Conservation (phyloP, 92 coral and sea anemone genomes). For the Nematostella vectensis region DNA sequence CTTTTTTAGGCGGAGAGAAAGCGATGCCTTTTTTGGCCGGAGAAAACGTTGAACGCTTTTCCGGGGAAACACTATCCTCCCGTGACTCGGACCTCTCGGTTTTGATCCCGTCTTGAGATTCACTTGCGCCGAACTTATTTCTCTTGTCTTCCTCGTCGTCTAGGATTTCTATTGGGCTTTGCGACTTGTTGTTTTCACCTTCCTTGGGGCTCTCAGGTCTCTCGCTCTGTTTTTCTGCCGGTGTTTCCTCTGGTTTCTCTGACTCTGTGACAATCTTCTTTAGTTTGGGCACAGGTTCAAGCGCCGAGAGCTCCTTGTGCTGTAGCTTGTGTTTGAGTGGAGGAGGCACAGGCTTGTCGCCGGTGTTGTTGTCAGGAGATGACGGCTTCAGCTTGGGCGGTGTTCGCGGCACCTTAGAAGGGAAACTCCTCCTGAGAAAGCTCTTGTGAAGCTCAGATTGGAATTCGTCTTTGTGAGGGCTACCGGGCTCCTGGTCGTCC, state of each 20-base stretch:
- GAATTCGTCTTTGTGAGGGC: conserved; percentile 47
- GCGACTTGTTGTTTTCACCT: conserved; percentile 25
- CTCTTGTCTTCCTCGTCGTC: conserved; percentile 80
- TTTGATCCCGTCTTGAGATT: background rate
- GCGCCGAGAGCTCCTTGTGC: conserved; percentile 43
- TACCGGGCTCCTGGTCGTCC: conserved; percentile 37
- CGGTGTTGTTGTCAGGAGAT: conserved; percentile 28
- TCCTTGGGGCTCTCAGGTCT: conserved; percentile 24
- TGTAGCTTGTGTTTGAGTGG: conserved; percentile 68
- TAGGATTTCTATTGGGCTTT: conserved; percentile 71
- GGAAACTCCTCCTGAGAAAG: conserved; percentile 67
- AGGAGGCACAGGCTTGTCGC: conserved; percentile 47
- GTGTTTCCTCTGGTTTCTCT: conserved; percentile 18
- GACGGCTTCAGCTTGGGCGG: conserved; percentile 82
- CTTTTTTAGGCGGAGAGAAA: conserved; percentile 45
- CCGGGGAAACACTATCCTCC: conserved; percentile 37
- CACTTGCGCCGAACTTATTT: conserved; percentile 20
- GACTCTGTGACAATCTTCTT: conserved; percentile 61
- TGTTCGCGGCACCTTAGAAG: conserved; percentile 66
- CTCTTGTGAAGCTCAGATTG: conserved; percentile 71
- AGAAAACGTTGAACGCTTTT: conserved; percentile 31
- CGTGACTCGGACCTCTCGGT: conserved; percentile 16
- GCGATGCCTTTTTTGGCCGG: conserved; percentile 46
- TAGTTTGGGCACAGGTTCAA: conserved; percentile 74
- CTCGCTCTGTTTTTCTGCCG: conserved; percentile 11